Percentiles rank a stretch among this genome's conserved stretches.
Evolutionary conservation across 92 coral and sea anemone species (phyloP).

Genomic region (Paramuricea clavata): DNA sequence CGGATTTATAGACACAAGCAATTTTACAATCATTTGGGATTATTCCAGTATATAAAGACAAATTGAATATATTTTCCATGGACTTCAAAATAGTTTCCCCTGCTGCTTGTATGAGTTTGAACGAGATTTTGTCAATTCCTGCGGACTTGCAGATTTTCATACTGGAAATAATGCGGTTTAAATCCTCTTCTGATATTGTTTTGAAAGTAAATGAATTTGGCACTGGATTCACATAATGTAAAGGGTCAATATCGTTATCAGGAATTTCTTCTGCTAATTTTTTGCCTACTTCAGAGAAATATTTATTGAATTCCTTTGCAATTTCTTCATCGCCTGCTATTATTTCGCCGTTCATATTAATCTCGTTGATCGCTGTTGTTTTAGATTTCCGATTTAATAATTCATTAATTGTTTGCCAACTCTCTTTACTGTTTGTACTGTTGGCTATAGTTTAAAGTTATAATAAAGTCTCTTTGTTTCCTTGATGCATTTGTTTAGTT

Average conservation of each 20-base stretch:
- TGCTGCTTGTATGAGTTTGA: slow-evolving; percentile 46
- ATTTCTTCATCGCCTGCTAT: not conserved
- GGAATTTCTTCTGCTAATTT: slow-evolving; percentile 16
- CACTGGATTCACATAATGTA: not conserved
- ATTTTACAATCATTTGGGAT: slow-evolving; percentile 63
- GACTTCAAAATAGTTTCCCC: slow-evolving; percentile 48
- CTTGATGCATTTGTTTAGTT: not conserved
- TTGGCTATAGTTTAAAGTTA: not conserved
- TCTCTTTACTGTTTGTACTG: not conserved
- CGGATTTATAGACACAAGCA: slow-evolving; percentile 37
- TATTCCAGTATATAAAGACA: slow-evolving; percentile 61
- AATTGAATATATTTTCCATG: slow-evolving; percentile 36
- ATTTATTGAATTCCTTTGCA: slow-evolving; percentile 48
- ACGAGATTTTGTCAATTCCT: slow-evolving; percentile 46
- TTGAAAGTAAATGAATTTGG: slow-evolving; percentile 3
- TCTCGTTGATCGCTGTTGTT: not conserved
- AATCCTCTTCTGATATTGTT: not conserved
- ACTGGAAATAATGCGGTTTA: not conserved
- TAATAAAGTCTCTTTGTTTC: slow-evolving; percentile 3
- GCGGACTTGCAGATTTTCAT: slow-evolving; percentile 42
- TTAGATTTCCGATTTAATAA: not conserved
- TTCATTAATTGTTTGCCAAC: slow-evolving; percentile 6
- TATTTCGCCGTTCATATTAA: not conserved
- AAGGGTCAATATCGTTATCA: not conserved
- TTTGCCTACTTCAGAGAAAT: slow-evolving; percentile 31